These are phyloP conservation scores for Labia minor DNA, from an alignment of 2,888 invertebrate species.

Conservation along the genomic window DNA sequence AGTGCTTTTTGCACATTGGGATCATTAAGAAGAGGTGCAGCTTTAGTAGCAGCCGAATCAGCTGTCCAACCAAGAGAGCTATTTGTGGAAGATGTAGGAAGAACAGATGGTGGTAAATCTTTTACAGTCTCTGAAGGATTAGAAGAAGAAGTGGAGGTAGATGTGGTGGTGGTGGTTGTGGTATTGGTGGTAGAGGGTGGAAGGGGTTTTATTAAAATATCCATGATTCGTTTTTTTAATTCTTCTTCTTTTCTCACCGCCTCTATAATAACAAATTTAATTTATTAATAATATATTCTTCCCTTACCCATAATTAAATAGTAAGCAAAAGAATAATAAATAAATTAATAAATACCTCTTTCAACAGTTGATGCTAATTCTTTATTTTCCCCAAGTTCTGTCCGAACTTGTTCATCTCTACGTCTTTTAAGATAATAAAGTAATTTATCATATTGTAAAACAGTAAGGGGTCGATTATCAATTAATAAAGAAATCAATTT, in stretches of 20 bases:
- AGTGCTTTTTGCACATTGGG: slow-evolving; percentile 68
- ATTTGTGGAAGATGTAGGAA: slow-evolving; percentile 34
- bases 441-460: slow-evolving; percentile 66
- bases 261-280: not conserved
- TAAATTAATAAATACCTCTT: slow-evolving; percentile 14
- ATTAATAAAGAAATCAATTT: slow-evolving; percentile 66
- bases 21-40: slow-evolving; percentile 54
- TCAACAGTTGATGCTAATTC: slow-evolving; percentile 29
- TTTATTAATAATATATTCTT: not conserved
- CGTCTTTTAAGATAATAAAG: slow-evolving; percentile 62
- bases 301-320: too few relatives aligned
- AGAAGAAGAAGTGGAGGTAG: not conserved
- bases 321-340: not conserved
- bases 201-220: not conserved
- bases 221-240: not conserved
- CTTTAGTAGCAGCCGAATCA: slow-evolving; percentile 18
- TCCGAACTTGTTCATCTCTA: slow-evolving; percentile 59
- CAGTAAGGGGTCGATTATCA: slow-evolving; percentile 66
- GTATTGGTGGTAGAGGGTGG: not conserved
- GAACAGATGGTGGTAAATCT: slow-evolving; percentile 24
- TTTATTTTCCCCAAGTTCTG: slow-evolving; percentile 59
- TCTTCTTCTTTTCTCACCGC: not conserved
- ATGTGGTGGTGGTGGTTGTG: not conserved
- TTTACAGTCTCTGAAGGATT: not conserved
- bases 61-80: slow-evolving; percentile 27